Evolutionary conservation across 2,113 vertebrate genomes (phyloP).

Genomic region (Labeo catla): DNA sequence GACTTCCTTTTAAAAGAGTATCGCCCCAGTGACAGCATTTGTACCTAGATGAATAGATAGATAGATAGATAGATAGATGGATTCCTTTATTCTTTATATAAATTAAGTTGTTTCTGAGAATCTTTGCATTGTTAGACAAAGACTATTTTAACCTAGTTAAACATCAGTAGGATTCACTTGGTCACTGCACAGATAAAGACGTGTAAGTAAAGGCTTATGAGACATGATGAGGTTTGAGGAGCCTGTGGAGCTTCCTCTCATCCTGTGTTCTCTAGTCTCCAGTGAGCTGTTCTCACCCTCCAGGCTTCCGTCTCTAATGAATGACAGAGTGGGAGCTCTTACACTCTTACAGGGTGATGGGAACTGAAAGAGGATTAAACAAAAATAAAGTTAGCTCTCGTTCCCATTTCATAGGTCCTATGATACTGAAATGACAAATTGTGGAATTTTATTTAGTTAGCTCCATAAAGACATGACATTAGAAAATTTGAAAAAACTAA

Average conservation of each 20-base stretch:
- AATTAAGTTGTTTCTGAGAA: background rate
- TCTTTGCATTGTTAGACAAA: background rate
- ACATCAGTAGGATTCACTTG: slow-evolving; percentile 6
- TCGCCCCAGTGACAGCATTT: background rate
- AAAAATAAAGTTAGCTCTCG: no score
- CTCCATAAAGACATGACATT: background rate
- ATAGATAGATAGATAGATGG: background rate
- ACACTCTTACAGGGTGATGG: background rate
- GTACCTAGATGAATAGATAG: background rate
- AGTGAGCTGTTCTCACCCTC: background rate
- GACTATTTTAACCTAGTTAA: slow-evolving; percentile 17
- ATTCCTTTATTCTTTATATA: no score
- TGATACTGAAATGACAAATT: background rate
- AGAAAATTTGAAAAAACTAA: background rate
- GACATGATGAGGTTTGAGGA: slow-evolving; percentile 6
- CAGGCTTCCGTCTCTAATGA: slow-evolving; percentile 3
- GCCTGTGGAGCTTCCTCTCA: background rate
- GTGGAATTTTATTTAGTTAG: background rate
- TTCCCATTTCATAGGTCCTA: background rate
- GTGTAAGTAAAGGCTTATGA: background rate
- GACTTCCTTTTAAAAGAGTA: no score
- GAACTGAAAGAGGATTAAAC: background rate
- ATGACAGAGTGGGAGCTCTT: background rate
- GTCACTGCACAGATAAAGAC: background rate
- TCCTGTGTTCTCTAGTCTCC: background rate